Evolutionary conservation across 2,113 vertebrate genomes (phyloP), one percentile per base, ranked within the genome.

Genomic region (Neoarius graeffei): DNA sequence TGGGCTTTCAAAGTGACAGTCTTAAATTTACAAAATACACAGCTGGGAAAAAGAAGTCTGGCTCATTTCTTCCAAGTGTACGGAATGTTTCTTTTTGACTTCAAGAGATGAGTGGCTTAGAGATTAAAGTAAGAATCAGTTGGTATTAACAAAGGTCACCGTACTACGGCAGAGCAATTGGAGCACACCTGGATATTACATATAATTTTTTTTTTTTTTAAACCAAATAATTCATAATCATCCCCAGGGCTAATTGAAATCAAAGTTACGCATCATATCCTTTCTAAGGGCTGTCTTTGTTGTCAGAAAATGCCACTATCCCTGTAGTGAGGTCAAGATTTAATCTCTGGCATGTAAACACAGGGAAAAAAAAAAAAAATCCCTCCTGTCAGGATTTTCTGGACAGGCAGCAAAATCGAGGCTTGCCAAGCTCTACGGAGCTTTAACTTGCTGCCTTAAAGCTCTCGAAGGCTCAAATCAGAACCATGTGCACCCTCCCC

Each of bases 221-320:
- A 85, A 17, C 25, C 83, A n/a, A 74, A 85, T n/a, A 54, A 66
- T 30, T 88, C 52, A 11, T 77, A 67, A 88, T 81, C 19, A 50
- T 80, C 64, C 82, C 83, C 76, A 67, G n/a, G 48, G 76, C 56
- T 85, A 89, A 91, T 23, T 89, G 87, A 91, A 88, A 82, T 83
- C 86, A 92, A 85, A 88, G 60, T 74, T 27, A 84, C 84, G 71
- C 74, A 83, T 88, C 69, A 79, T 73, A 81, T 84, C 59, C 52
- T 86, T 85, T 91, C 69, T 87, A 20, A 83, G 77, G 87, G 91
- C 90, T 90, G 92, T 86, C 92, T 93, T 89, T 85, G 91, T 92
- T 95, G 94, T 95, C 94, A 95, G 30, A 93, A 95, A 95, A 95
- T 91, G 93, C 93, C 93, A 92, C 87, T 86, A 83, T 91, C 92